Conservation (phyloP, 2,797 vertebrate species). For the Rhinophrynus dorsalis region DNA sequence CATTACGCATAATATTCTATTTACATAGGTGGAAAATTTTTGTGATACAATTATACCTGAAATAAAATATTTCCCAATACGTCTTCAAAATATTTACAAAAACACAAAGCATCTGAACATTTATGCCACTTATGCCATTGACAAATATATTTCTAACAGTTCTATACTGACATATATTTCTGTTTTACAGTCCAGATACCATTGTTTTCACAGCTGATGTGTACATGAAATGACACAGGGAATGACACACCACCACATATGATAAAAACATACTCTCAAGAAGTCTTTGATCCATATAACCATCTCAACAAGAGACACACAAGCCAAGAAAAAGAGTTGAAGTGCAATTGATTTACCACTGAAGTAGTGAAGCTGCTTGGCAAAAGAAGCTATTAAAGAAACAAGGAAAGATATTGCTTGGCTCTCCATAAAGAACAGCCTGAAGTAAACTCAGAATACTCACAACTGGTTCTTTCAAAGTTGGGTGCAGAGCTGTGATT, state of each 20-base stretch:
- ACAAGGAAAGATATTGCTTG: constrained; percentile 73
- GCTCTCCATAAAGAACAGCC: constrained; percentile 61
- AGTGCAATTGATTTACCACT: constrained; percentile 54
- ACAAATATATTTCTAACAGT: no score
- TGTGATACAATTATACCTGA: no score
- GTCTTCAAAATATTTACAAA: no score
- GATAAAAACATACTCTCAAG: neutral
- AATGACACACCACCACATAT: constrained; percentile 13
- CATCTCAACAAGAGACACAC: constrained; percentile 41
- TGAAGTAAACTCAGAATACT: constrained; percentile 71
- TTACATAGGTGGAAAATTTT: no score
- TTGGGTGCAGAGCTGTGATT: constrained; percentile 76
- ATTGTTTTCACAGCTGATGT: no score
- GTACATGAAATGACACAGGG: no score
- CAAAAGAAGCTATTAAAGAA: constrained; percentile 58
- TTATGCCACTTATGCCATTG: no score
- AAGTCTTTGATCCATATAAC: neutral
- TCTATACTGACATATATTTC: no score
- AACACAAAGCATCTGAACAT: no score
- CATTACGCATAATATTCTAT: no score
- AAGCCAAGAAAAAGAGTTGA: constrained; percentile 37
- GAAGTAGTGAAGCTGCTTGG: constrained; percentile 31
- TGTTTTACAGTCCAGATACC: no score
- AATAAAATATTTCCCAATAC: no score
- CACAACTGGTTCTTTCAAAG: constrained; percentile 68